Evolutionary conservation across 2,888 invertebrate species (phyloP), one percentile per base, ranked within the genome.

Genomic region (Aleiodes testaceus): DNA sequence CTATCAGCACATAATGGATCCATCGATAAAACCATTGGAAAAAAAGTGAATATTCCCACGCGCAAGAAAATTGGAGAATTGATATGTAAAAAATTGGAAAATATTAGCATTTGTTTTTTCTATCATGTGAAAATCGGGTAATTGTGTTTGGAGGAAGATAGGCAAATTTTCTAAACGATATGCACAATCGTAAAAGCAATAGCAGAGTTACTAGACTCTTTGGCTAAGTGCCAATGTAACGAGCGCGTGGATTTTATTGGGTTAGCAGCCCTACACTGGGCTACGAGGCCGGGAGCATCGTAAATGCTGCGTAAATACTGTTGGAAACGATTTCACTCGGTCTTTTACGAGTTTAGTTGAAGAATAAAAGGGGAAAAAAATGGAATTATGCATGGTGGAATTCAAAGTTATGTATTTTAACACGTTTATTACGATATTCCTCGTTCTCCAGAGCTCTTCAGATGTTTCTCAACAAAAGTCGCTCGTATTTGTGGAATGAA

Each of bases 261-360:
- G 72, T 74, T 74, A 70, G 73, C 66, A 73, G 66, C 68, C 70
- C 61, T 65, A 30, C 67, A 69, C 53, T 50, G 30, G 70, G 67
- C 53, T 70, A 71, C 68, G 42, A 52, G 26, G 30, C 12, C 52
- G 22, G 61, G 50, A 61, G 72, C 59, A n/a, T 78, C 78, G 74
- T 78, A 78, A 78, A 77, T 26, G 53, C 16, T 61, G 42, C 70
- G 76, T 77, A 78, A 78, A 76, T 71, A 77, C 70, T 74, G 70
- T 66, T 77, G 76, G 75, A 75, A 49, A 16, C 73, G 74, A 65
- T 69, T 16, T 16, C 49, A 49, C 68, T 59, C 68, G 70, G 52
- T 61, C 61, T 42, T 75, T 75, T 75, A 75, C 74, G 75, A 75
- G 52, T 55, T 26, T 52, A 9, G 20, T 22, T 18, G 1, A 55